phyloP scores from a whole-genome alignment of 92 coral and sea anemone genomes.

The Bergia sp. region DNA sequence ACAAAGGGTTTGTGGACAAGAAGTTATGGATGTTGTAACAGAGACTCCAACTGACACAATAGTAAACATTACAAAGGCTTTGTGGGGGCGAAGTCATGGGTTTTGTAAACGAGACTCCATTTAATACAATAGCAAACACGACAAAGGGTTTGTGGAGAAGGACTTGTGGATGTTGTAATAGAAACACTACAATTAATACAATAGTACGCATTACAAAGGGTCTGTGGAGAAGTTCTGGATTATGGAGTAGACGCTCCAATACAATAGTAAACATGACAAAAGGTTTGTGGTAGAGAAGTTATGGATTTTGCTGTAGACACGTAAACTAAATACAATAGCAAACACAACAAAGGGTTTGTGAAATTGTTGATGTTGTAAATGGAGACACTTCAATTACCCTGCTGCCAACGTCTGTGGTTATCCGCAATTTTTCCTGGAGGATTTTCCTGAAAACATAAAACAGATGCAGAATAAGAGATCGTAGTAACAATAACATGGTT shows the following conservation, averaged over 20 bases:
- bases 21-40: no score
- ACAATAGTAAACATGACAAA: no score
- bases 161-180: not conserved
- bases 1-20: no score
- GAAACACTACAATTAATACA: not conserved
- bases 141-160: no score
- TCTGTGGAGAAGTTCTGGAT: not conserved
- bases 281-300: no score
- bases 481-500: no score
- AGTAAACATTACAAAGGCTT: no score
- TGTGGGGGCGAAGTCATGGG: no score
- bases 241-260: no score
- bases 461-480: not conserved
- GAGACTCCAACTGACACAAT: no score
- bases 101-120: no score
- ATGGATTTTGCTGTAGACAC: not conserved
- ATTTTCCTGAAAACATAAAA: slow-evolving; percentile 15
- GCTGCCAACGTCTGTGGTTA: slow-evolving; percentile 25
- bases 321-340: not conserved
- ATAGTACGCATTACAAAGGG: not conserved
- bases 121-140: no score
- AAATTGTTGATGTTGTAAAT: not conserved
- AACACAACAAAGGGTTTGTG: not conserved
- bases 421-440: slow-evolving; percentile 13
- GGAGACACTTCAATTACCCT: slow-evolving; percentile 9